These are phyloP conservation scores for Limosa lapponica DNA, from an alignment of 2,797 vertebrate species.

Conservation along the genomic window DNA sequence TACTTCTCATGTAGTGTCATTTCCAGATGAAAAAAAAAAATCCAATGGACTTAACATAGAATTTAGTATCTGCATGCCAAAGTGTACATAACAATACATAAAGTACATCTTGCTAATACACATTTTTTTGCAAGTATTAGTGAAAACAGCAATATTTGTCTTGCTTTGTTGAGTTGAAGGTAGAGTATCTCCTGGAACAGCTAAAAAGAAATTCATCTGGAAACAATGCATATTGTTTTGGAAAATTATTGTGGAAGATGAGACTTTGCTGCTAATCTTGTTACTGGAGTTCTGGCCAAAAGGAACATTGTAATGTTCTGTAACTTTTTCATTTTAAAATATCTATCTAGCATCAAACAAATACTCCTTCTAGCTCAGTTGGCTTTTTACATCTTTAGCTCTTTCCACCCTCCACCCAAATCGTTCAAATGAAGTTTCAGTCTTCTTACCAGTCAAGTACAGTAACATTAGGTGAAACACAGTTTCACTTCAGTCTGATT, in stretches of 20 bases:
- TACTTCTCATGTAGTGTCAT: neutral
- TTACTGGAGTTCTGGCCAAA: neutral
- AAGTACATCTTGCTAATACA: neutral
- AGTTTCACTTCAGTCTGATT: neutral
- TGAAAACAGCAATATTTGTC: neutral
- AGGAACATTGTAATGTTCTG: neutral
- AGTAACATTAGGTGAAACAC: neutral
- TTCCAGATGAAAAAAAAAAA: neutral
- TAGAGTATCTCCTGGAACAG: neutral
- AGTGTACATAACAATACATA: neutral
- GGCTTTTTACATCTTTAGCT: neutral
- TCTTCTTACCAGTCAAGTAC: neutral
- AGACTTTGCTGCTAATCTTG: neutral
- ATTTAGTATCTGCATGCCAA: neutral
- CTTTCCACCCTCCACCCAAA: fast-evolving
- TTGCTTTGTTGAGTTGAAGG: neutral
- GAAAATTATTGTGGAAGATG: neutral
- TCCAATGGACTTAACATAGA: neutral
- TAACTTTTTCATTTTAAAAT: neutral
- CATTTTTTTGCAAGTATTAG: neutral
- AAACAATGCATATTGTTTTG: neutral
- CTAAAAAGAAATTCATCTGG: neutral
- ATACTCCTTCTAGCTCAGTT: neutral
- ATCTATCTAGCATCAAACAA: neutral
- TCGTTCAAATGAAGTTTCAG: neutral